Evolutionary conservation across 2,113 vertebrate species (phyloP).

Genomic region (Heloderma charlesbogerti): DNA sequence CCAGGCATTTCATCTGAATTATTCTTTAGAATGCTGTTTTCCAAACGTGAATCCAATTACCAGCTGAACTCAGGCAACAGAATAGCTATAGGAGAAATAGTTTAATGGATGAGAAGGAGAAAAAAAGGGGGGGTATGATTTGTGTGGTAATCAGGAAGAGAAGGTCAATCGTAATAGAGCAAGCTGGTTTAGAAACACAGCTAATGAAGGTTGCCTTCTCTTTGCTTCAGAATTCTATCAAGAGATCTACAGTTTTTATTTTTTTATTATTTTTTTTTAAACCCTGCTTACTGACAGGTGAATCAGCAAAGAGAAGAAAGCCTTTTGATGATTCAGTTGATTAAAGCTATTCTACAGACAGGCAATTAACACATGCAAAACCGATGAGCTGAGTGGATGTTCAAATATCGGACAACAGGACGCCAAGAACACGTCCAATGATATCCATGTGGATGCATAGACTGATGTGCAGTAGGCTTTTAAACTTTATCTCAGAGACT

Average conservation of each 20-base stretch:
- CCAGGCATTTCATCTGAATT: constrained; percentile 76
- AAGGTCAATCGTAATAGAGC: constrained; percentile 83
- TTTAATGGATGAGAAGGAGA: constrained; percentile 64
- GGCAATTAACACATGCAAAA: constrained; percentile 68
- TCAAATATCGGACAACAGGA: constrained; percentile 22
- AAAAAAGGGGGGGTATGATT: constrained; percentile 73
- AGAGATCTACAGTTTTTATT: constrained; percentile 78
- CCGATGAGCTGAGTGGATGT: constrained; percentile 55
- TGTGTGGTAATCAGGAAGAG: constrained; percentile 80
- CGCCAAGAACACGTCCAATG: constrained; percentile 36
- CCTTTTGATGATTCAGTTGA: constrained; percentile 75
- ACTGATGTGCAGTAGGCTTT: constrained; percentile 23
- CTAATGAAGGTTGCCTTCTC: constrained; percentile 70
- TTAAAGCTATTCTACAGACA: constrained; percentile 66
- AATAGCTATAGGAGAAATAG: constrained; percentile 72
- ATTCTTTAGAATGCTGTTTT: constrained; percentile 71
- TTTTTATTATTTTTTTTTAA: no score
- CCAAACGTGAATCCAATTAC: constrained; percentile 83
- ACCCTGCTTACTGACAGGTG: constrained; percentile 70
- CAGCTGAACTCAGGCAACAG: constrained; percentile 77
- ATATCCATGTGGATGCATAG: neutral
- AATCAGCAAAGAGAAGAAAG: constrained; percentile 60
- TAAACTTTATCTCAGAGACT: constrained; percentile 27
- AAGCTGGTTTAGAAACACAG: constrained; percentile 76
- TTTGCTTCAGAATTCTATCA: constrained; percentile 72